A percentile compares a stretch with the other conserved stretches of the same genome.
phyloP scores from a whole-genome alignment of 2,888 invertebrate genomes.

The Harpalus rubripes region DNA sequence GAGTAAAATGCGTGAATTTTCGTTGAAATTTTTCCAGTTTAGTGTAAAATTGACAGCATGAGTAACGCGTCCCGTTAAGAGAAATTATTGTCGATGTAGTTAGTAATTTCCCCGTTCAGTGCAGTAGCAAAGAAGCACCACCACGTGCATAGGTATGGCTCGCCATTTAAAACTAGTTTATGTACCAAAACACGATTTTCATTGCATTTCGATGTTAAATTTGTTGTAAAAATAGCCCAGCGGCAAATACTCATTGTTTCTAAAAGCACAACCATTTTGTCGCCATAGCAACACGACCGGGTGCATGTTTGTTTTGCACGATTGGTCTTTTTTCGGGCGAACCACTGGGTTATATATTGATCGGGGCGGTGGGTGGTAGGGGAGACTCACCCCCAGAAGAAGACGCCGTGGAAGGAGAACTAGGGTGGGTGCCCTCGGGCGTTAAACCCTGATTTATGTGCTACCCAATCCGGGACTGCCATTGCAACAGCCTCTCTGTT shows the following conservation, averaged over 20 bases:
- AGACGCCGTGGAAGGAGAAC: background rate
- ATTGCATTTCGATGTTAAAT: constrained; percentile 68
- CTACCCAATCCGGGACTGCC: background rate
- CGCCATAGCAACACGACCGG: constrained; percentile 61
- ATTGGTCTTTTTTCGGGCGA: constrained; percentile 66
- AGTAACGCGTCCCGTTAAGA: constrained; percentile 6
- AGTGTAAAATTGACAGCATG: constrained; percentile 6
- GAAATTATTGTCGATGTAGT: constrained; percentile 1
- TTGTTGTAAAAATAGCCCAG: constrained; percentile 67
- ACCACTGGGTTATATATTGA: constrained; percentile 67
- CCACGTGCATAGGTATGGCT: constrained; percentile 14
- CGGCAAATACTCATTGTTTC: constrained; percentile 67
- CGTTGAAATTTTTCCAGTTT: constrained; percentile 1
- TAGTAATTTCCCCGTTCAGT: constrained; percentile 16
- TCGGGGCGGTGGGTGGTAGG: constrained; percentile 51
- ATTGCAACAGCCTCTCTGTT: background rate
- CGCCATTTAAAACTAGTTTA: constrained; percentile 59
- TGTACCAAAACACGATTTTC: constrained; percentile 66
- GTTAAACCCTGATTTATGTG: background rate
- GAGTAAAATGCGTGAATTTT: background rate
- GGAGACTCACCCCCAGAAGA: constrained; percentile 32
- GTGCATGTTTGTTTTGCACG: constrained; percentile 65
- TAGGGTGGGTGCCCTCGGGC: background rate
- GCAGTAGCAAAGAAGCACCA: background rate
- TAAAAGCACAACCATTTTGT: constrained; percentile 67